Evolutionary conservation across 1,140 invertebrate species (phyloP).

Genomic region (Oryzaephilus surinamensis): DNA sequence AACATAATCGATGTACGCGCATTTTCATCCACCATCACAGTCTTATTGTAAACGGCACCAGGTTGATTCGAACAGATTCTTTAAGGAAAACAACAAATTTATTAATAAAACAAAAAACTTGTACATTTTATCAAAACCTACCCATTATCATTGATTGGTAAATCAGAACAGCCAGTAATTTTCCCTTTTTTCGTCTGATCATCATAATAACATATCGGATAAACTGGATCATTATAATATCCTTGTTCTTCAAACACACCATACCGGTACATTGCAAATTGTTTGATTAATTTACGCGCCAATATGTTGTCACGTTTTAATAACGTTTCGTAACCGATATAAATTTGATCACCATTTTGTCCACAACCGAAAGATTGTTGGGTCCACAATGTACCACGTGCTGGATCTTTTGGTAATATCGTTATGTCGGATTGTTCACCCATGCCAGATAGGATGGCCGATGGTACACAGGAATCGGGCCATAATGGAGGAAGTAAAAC

Average conservation of each 20-base stretch:
- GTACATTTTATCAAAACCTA: constrained; percentile 20
- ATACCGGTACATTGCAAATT: constrained; percentile 58
- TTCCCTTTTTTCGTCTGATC: constrained; percentile 33
- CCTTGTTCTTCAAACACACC: constrained; percentile 61
- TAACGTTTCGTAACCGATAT: constrained; percentile 36
- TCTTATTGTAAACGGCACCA: constrained; percentile 30
- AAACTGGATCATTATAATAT: constrained; percentile 45
- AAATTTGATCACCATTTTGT: constrained; percentile 47
- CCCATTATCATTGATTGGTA: constrained; percentile 38
- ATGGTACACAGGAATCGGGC: constrained; percentile 39
- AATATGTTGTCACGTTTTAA: constrained; percentile 23
- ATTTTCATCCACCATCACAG: constrained; percentile 35
- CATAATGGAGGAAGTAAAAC: constrained; percentile 45
- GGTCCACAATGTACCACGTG: constrained; percentile 45
- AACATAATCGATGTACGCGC: constrained; percentile 48
- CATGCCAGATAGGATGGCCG: constrained; percentile 30
- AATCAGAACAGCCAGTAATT: constrained; percentile 42
- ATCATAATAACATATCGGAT: constrained; percentile 43
- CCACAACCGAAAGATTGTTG: constrained; percentile 49
- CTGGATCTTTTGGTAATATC: constrained; percentile 40
- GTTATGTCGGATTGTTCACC: constrained; percentile 42
- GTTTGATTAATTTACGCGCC: constrained; percentile 46
- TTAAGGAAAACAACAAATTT: constrained; percentile 16
- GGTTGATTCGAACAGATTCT: constrained; percentile 29
- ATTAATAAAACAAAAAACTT: constrained; percentile 4